Percentiles rank a stretch among this genome's conserved stretches.
phyloP scores from a whole-genome alignment of 2,113 vertebrate species.

The Nesoenas mayeri region DNA sequence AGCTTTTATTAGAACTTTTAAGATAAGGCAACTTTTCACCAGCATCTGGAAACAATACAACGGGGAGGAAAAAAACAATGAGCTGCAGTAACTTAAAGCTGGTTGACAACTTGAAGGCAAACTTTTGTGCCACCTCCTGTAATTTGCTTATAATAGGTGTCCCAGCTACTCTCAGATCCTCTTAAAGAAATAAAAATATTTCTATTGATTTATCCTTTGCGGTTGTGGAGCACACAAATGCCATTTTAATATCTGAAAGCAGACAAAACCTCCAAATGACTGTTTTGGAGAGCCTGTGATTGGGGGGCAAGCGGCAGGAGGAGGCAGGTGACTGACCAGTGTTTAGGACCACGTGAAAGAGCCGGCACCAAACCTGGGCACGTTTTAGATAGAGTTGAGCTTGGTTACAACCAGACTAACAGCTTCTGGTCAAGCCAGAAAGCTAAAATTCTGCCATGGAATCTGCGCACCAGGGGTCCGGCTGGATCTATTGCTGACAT shows the following conservation, averaged over 20 bases:
- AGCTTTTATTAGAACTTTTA: background rate
- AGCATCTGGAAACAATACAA: background rate
- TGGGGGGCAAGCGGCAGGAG: background rate
- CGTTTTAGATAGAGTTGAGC: background rate
- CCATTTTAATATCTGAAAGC: background rate
- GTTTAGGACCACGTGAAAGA: background rate
- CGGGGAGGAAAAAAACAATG: background rate
- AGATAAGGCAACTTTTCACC: background rate
- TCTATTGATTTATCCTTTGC: background rate
- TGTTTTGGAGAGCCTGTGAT: background rate
- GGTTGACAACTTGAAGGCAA: background rate
- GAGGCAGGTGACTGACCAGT: fast-evolving
- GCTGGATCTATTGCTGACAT: background rate
- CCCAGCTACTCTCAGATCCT: background rate
- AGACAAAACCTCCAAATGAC: background rate
- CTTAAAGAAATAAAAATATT: background rate
- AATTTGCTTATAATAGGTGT: background rate
- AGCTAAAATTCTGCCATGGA: background rate
- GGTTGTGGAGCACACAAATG: background rate
- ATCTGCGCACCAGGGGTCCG: background rate
- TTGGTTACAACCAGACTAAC: background rate
- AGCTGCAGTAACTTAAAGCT: background rate
- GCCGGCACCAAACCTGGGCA: background rate
- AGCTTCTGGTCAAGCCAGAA: background rate
- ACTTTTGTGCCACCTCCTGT: background rate